Percentiles rank a stretch among this genome's conserved stretches.
Evolutionary conservation across 2,113 vertebrate species (phyloP).

Genomic region (Clarias batrachus): DNA sequence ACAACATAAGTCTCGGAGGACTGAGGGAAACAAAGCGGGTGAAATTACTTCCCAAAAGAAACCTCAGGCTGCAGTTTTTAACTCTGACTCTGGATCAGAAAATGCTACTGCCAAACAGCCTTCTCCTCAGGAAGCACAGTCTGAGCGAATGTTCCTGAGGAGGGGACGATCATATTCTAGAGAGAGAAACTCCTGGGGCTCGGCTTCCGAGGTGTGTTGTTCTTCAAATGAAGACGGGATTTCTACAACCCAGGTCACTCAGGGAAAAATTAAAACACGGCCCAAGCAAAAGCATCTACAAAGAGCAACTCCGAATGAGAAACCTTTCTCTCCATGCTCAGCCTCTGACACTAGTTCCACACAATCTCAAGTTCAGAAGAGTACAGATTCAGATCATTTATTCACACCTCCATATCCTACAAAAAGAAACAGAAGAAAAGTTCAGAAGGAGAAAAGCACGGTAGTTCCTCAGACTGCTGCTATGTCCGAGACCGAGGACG

Average conservation of each 20-base stretch:
- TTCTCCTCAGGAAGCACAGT: background rate
- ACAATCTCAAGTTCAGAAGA: slow-evolving; percentile 17
- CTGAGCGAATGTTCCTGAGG: slow-evolving; percentile 31
- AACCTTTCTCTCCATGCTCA: background rate
- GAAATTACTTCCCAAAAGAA: slow-evolving; percentile 21
- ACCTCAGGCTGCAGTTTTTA: background rate
- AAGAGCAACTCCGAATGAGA: slow-evolving; percentile 1
- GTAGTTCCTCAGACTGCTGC: background rate
- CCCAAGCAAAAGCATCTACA: background rate
- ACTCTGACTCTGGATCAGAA: background rate
- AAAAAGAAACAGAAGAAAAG: slow-evolving; percentile 17
- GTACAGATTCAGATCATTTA: slow-evolving; percentile 11
- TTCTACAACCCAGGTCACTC: slow-evolving; percentile 7
- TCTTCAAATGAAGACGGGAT: background rate
- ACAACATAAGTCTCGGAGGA: background rate
- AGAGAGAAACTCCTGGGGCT: background rate
- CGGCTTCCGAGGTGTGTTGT: background rate
- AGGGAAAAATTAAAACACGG: background rate
- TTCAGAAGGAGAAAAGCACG: background rate
- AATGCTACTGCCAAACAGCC: background rate
- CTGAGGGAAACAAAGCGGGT: background rate
- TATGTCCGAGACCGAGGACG: background rate
- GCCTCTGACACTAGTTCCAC: slow-evolving; percentile 13
- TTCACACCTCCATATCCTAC: slow-evolving; percentile 19
- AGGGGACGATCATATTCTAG: slow-evolving; percentile 24